phyloP scores from a whole-genome alignment of 2,113 vertebrate species.

The Bufo gargarizans region DNA sequence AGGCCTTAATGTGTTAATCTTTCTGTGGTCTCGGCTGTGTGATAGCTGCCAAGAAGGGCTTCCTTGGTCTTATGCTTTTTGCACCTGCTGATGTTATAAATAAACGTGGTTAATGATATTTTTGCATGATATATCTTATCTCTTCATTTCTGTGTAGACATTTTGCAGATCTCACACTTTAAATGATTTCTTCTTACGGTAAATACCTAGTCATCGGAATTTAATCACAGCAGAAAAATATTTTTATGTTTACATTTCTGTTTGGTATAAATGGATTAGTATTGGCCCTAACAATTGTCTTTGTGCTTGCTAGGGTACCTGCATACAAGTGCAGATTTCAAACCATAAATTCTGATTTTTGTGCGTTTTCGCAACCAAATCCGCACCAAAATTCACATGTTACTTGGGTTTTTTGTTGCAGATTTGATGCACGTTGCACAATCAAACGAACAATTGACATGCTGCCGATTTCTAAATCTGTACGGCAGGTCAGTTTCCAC shows the following conservation, averaged over 20 bases:
- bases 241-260: background rate
- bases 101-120: conserved; percentile 27
- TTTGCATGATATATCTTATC: conserved; percentile 42
- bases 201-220: background rate
- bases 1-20: background rate
- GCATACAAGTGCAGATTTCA: too few relatives aligned
- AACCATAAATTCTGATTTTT: too few relatives aligned
- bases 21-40: conserved; percentile 1
- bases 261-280: background rate
- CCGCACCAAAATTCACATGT: too few relatives aligned
- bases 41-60: background rate
- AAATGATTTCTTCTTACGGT: background rate
- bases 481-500: too few relatives aligned
- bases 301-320: too few relatives aligned
- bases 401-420: too few relatives aligned
- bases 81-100: conserved; percentile 43
- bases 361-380: too few relatives aligned
- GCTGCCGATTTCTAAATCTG: too few relatives aligned
- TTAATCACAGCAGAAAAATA: background rate
- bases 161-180: background rate
- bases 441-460: too few relatives aligned
- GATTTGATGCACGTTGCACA: too few relatives aligned
- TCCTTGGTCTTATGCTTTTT: background rate
- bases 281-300: too few relatives aligned
- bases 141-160: conserved; percentile 14